A percentile compares a stretch with the other conserved stretches of the same genome.
Conservation (phyloP, 2,888 invertebrate genomes). For the Erpobdella octoculata region DNA sequence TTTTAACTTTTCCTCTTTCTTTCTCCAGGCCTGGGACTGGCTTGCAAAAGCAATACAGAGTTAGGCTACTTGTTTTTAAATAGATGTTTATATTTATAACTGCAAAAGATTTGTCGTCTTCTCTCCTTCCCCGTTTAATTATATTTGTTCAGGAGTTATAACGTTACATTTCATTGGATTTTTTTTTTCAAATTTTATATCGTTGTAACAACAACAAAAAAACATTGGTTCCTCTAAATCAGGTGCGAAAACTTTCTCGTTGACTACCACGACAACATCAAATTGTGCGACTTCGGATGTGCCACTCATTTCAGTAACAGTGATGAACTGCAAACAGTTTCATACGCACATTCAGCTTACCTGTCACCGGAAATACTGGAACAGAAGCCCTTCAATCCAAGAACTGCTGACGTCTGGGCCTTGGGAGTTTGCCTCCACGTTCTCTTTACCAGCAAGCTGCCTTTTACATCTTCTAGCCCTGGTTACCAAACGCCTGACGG, state of each 20-base stretch:
- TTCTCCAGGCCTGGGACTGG: too few relatives aligned
- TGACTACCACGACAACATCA: constrained; percentile 41
- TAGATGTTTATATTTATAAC: too few relatives aligned
- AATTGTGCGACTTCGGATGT: constrained; percentile 45
- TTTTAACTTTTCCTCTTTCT: too few relatives aligned
- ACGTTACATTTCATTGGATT: too few relatives aligned
- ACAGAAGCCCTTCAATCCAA: constrained; percentile 42
- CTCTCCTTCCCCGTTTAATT: too few relatives aligned
- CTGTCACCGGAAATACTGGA: constrained; percentile 44
- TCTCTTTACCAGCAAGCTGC: constrained; percentile 43
- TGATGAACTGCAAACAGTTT: constrained; percentile 40
- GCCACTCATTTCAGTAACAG: constrained; percentile 39
- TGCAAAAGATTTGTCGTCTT: too few relatives aligned
- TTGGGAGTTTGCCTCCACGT: constrained; percentile 44
- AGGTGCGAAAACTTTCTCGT: constrained; percentile 43
- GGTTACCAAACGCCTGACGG: background rate
- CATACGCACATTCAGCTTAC: constrained; percentile 40
- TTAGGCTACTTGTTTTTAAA: too few relatives aligned
- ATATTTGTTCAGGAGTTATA: too few relatives aligned
- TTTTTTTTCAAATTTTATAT: too few relatives aligned
- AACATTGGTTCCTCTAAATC: background rate
- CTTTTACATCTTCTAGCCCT: constrained; percentile 34
- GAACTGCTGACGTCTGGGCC: constrained; percentile 43
- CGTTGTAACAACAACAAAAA: too few relatives aligned
- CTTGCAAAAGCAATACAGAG: too few relatives aligned